phyloP scores from a whole-genome alignment of 1,140 invertebrate species.

The Polyergus mexicanus region DNA sequence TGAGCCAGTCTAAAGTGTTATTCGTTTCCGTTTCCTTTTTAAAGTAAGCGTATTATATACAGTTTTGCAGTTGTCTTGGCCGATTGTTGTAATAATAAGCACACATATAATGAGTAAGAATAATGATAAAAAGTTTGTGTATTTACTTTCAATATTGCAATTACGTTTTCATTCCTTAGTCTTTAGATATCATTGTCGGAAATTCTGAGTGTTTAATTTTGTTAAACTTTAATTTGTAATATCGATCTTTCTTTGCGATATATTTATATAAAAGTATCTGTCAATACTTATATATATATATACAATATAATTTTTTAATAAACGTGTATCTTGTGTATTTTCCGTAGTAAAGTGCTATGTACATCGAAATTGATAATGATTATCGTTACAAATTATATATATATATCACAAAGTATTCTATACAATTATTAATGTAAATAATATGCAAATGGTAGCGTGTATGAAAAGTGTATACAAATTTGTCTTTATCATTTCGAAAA shows the following conservation, averaged over 20 bases:
- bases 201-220: neutral
- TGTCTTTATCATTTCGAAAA: conserved; percentile 31
- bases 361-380: conserved; percentile 23
- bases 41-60: conserved; percentile 36
- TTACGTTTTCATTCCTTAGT: conserved; percentile 37
- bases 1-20: conserved; percentile 50
- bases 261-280: conserved; percentile 44
- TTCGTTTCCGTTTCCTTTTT: conserved; percentile 44
- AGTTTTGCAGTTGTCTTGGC: conserved; percentile 43
- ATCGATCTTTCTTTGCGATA: conserved; percentile 32
- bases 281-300: conserved; percentile 28
- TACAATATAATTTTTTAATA: conserved; percentile 24
- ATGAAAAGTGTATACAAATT: conserved; percentile 52
- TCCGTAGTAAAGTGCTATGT: conserved; percentile 24
- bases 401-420: conserved; percentile 66
- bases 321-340: conserved; percentile 27
- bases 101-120: conserved; percentile 44
- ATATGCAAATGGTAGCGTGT: conserved; percentile 52
- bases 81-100: conserved; percentile 58
- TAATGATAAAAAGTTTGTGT: conserved; percentile 62
- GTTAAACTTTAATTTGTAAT: conserved; percentile 2
- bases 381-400: conserved; percentile 8
- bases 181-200: conserved; percentile 6
- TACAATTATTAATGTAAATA: conserved; percentile 72
- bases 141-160: conserved; percentile 29